Conservation (phyloP, 2,888 invertebrate species). For the Cerceris ruficornis region DNA sequence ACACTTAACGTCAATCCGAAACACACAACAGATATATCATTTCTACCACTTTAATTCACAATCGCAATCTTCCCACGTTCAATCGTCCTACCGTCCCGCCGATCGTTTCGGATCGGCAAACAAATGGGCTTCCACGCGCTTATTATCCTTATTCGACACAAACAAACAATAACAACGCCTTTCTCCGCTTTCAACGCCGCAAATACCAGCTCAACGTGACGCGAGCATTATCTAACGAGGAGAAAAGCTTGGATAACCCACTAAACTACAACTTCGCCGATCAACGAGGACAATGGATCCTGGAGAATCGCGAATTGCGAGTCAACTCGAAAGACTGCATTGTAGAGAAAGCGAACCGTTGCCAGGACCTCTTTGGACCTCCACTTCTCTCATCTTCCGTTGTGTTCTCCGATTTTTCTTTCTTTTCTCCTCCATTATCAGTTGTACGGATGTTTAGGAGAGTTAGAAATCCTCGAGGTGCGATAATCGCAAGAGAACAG, state of each 20-base stretch:
- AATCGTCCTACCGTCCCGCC: too few species aligned
- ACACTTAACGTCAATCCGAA: too few species aligned
- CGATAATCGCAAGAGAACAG: too few species aligned
- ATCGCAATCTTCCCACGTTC: too few species aligned
- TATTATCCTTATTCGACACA: not conserved
- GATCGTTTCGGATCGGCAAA: too few species aligned
- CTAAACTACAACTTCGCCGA: constrained; percentile 74
- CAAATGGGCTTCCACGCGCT: too few species aligned
- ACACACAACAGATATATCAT: too few species aligned
- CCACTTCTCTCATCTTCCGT: not conserved
- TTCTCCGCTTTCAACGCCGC: constrained; percentile 40
- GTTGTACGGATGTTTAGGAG: not conserved
- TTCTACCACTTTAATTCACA: too few species aligned
- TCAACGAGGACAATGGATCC: constrained; percentile 77
- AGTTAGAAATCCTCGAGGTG: too few species aligned
- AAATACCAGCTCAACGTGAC: constrained; percentile 30
- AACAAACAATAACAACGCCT: constrained; percentile 20
- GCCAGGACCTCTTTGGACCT: constrained; percentile 1
- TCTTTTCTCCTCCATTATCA: too few species aligned
- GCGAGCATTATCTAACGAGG: constrained; percentile 69
- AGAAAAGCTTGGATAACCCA: constrained; percentile 75
- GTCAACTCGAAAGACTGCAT: constrained; percentile 61
- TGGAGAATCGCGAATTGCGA: constrained; percentile 62
- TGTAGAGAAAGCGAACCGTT: constrained; percentile 65
- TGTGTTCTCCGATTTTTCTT: constrained; percentile 8